A percentile compares a stretch with the other conserved stretches of the same genome.
These are phyloP conservation scores for Apis florea DNA, from an alignment of 1,140 invertebrate species.

Conservation along the genomic window DNA sequence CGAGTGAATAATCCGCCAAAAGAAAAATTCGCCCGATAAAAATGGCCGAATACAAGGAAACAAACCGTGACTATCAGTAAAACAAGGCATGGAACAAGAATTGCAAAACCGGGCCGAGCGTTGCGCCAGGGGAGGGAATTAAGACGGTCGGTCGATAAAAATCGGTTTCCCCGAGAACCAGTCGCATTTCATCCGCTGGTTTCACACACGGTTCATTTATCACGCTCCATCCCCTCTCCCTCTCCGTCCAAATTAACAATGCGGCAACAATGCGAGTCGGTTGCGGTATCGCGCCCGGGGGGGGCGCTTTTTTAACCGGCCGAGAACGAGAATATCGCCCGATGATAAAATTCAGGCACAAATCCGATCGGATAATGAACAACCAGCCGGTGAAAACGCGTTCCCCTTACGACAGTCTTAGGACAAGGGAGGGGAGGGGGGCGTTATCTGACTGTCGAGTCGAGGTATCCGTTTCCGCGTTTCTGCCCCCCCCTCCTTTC, in stretches of 20 bases:
- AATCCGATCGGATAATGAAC: conserved; percentile 52
- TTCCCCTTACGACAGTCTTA: conserved; percentile 31
- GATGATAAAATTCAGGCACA: conserved; percentile 40
- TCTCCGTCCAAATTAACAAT: too few relatives aligned
- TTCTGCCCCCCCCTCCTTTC: conserved; percentile 32
- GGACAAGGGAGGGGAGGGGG: conserved; percentile 4
- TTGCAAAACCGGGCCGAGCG: conserved; percentile 8
- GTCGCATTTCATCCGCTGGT: conserved; percentile 16
- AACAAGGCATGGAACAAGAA: background rate
- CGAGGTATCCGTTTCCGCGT: conserved; percentile 50
- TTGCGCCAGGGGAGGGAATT: conserved; percentile 15
- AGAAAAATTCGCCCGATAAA: background rate
- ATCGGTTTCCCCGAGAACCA: conserved; percentile 12
- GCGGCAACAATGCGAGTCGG: too few relatives aligned
- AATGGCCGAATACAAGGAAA: background rate
- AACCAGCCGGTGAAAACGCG: conserved; percentile 49
- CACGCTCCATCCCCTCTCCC: too few relatives aligned
- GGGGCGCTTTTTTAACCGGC: too few relatives aligned
- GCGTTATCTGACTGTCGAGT: conserved; percentile 46
- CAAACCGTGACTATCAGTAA: background rate
- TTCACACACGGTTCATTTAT: conserved; percentile 12
- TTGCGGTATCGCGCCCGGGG: too few relatives aligned
- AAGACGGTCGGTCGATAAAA: conserved; percentile 8
- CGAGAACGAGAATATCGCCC: too few relatives aligned
- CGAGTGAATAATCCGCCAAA: too few relatives aligned